A percentile compares a stretch with the other conserved stretches of the same genome.
phyloP scores from a whole-genome alignment of 2,888 invertebrate species.

The Diarsia rubi region DNA sequence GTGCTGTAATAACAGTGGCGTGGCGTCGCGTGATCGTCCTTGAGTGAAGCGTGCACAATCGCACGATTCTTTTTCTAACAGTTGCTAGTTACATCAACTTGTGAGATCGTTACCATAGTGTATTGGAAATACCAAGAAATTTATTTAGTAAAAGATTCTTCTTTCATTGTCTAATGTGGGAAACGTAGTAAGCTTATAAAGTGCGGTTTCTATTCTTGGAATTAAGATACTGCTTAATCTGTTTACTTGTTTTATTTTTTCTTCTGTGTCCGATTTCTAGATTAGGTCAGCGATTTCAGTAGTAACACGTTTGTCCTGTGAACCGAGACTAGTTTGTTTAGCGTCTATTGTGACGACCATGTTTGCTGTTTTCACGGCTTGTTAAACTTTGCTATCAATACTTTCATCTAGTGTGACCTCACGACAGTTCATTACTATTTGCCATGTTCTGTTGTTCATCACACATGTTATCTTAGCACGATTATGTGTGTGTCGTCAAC shows the following conservation, averaged over 20 bases:
- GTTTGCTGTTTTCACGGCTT: conserved; percentile 65
- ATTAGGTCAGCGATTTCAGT: conserved; percentile 41
- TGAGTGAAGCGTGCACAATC: conserved; percentile 79
- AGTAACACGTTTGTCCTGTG: conserved; percentile 45
- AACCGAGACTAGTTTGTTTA: conserved; percentile 35
- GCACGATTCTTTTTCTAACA: conserved; percentile 80
- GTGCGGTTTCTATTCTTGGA: conserved; percentile 42
- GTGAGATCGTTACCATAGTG: conserved; percentile 68
- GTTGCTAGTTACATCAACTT: conserved; percentile 72
- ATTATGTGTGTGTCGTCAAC: conserved; percentile 60
- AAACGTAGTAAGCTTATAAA: conserved; percentile 56
- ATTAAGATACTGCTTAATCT: conserved; percentile 27
- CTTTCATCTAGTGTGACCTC: conserved; percentile 75
- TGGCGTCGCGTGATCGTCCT: conserved; percentile 83
- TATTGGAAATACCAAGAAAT: conserved; percentile 71
- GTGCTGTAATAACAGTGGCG: conserved; percentile 73
- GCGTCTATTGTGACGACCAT: conserved; percentile 43
- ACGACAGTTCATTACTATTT: conserved; percentile 65
- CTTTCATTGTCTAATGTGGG: conserved; percentile 72
- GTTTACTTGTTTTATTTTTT: conserved; percentile 19
- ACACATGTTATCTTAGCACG: conserved; percentile 61
- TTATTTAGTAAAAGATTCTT: conserved; percentile 64
- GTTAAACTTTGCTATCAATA: conserved; percentile 68
- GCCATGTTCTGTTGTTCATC: conserved; percentile 57
- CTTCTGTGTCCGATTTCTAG: conserved; percentile 25